A percentile compares a stretch with the other conserved stretches of the same genome.
These are phyloP conservation scores for Cistogaster globosa DNA, from an alignment of 2,888 invertebrate genomes.

Conservation along the genomic window DNA sequence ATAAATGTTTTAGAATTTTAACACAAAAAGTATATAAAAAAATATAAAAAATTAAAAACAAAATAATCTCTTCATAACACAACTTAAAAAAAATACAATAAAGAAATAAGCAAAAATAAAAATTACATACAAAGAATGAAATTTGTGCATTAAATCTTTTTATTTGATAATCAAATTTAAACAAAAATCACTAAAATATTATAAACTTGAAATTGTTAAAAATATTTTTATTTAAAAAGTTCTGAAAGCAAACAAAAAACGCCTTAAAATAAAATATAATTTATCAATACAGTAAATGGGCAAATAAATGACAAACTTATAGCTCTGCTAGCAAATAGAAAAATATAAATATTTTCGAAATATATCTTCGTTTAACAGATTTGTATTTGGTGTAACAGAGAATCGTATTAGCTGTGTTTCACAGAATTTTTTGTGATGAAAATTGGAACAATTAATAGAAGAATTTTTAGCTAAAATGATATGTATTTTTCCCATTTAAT, in stretches of 20 bases:
- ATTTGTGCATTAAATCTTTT: conserved; percentile 52
- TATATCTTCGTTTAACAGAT: not conserved
- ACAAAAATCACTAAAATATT: conserved; percentile 7
- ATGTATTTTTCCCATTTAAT: too few relatives aligned
- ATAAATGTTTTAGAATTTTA: conserved; percentile 68
- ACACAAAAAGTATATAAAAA: conserved; percentile 38
- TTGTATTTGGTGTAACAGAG: too few relatives aligned
- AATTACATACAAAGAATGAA: conserved; percentile 11
- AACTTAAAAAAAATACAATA: conserved; percentile 37
- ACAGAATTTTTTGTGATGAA: too few relatives aligned
- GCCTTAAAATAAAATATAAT: conserved; percentile 46
- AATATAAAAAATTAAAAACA: conserved; percentile 21
- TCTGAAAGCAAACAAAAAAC: conserved; percentile 43
- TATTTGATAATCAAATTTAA: conserved; percentile 27
- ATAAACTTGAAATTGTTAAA: conserved; percentile 26
- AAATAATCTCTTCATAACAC: conserved; percentile 47
- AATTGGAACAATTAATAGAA: too few relatives aligned
- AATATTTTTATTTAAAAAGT: conserved; percentile 38
- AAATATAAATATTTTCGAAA: not conserved
- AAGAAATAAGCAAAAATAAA: conserved; percentile 17
- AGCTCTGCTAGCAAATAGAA: not conserved
- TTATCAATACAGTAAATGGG: conserved; percentile 41
- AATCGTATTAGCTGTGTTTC: too few relatives aligned
- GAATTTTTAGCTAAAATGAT: too few relatives aligned
- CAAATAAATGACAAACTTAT: not conserved